Conservation (phyloP, 2,888 invertebrate genomes). For the Pherbina coryleti region DNA sequence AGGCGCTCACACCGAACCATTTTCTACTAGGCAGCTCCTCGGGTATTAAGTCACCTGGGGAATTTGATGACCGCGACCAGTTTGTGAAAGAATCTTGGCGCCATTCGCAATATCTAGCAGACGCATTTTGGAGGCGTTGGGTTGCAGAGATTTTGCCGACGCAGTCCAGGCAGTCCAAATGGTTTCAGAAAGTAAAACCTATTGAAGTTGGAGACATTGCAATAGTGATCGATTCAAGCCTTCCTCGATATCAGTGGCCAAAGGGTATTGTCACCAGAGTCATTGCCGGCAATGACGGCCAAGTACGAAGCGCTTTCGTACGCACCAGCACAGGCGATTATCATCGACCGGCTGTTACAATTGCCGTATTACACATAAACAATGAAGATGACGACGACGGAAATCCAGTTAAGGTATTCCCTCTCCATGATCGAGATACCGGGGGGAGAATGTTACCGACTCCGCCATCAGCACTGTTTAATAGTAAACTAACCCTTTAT, state of each 20-base stretch:
- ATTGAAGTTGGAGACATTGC: slow-evolving; percentile 42
- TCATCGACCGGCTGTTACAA: slow-evolving; percentile 35
- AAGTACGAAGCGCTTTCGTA: slow-evolving; percentile 39
- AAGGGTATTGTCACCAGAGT: slow-evolving; percentile 37
- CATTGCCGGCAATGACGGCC: slow-evolving; percentile 37
- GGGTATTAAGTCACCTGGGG: slow-evolving; percentile 42
- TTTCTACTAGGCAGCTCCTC: slow-evolving; percentile 52
- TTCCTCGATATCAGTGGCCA: slow-evolving; percentile 42
- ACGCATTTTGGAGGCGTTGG: slow-evolving; percentile 55
- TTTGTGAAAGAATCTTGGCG: slow-evolving; percentile 16
- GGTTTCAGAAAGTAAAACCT: slow-evolving; percentile 42
- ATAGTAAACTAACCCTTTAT: too few species aligned
- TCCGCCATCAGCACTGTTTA: too few species aligned
- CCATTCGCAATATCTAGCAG: slow-evolving; percentile 47
- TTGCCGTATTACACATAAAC: slow-evolving; percentile 40
- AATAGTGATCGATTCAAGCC: slow-evolving; percentile 36
- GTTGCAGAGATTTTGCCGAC: slow-evolving; percentile 55
- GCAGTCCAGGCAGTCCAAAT: slow-evolving; percentile 43
- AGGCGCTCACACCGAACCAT: slow-evolving; percentile 58
- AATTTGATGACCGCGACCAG: slow-evolving; percentile 42
- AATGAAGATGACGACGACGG: too few species aligned
- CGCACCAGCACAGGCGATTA: slow-evolving; percentile 27
- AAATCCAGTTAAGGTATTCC: too few species aligned
- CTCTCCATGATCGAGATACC: slow-evolving; percentile 30
- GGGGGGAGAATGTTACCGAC: slow-evolving; percentile 30